Base-by-base conservation (phyloP, 2,888 invertebrate genomes). In the Mycalesis mineus region DNA sequence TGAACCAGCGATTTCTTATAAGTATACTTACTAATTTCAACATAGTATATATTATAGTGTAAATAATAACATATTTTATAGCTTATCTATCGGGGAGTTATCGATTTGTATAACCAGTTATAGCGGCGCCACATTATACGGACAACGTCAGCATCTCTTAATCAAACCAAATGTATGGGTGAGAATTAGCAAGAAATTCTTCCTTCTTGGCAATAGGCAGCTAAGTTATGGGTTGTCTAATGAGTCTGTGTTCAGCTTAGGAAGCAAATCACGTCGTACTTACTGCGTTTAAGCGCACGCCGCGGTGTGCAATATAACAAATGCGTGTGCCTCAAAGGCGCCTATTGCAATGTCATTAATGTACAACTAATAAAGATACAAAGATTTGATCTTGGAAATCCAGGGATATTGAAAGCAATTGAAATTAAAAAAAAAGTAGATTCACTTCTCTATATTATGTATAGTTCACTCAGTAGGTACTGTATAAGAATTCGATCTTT, bases 201-300 rank as follows among this genome's bases (percentile, higher is more conserved):
- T 82, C 82, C 81, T 76, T 62, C 77, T 82, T 80, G 80, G 81
- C 82, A 78, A 57, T 57, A 36, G 42, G 29, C 36, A 11, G 4
- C 36, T 61, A 48, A 31, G 52, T 61, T 59, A 57, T 57, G 41
- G 71, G 67, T 80, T 81, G 73, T 75, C 72, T 77, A 81, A 80
- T 74, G 59, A 48, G 55, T 47, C 22, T 56, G 55, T 52, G 61
- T 48, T 31, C 1, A 36, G 8, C 49, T 33, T 55, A 58, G 17
- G 14, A 53, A 29, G 33, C 61, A 7, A 33, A 28, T 61, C 61
- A 61, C 62, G 61, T 58, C 22, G 11, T 14, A 44, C 37, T 14
- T 22, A 53, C 14, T 47, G 58, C 55, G 54, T 42, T 49, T 61
- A 41, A 54, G 33, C 47, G 37, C 42, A 33, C 28, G 52, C 51